Base-by-base conservation (phyloP, 2,113 vertebrate species). In the Columba janthina region DNA sequence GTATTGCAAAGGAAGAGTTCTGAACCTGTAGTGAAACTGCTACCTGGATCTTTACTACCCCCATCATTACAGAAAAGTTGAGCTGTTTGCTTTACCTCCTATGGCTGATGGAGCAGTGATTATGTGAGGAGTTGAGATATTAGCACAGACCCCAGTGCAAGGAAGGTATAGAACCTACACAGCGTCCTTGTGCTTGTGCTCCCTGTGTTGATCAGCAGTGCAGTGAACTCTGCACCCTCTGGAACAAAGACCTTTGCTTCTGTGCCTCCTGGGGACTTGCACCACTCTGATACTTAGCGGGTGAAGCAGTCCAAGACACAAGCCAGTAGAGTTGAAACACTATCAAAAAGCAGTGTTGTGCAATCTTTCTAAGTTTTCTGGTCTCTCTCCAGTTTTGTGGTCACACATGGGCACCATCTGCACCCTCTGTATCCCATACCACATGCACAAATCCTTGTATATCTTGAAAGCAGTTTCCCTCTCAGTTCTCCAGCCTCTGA, bases 41-140 rank as follows among this genome's bases (percentile, higher is more conserved):
- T n/a, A 56, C 69, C 22, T 88, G 72, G 22, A 46, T 80, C 50
- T 70, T 85, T 32, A 5, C 18, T 64, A 40, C 8, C 8, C 12
- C 14, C 32, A 9, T 29, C 28, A 50, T 53, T 50, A 64, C 34
- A 21, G 12, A 32, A 6, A 58, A 70, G 40, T 1, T 25, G 53
- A 79, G 15, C 38, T 64, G 17, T 48, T 88, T 69, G 48, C 19
- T 73, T 31, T 50, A 2, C 19, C 18, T 79, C 29, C 38, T 8
- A 1, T 10, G 22, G 34, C 62, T 85, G 69, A n/a, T 0, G 0
- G 36, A 40, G 25, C 34, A 64, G 46, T 25, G 42, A 11, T 67
- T 54, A 12, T 32, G 28, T 57, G 53, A 84, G 64, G n/a, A 42
- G 36, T 0, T 76, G 40, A 54, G 66, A 10, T 34, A 9, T 3